Evolutionary conservation across 1,140 invertebrate genomes (phyloP).

Genomic region (Drosophila prosaltans): DNA sequence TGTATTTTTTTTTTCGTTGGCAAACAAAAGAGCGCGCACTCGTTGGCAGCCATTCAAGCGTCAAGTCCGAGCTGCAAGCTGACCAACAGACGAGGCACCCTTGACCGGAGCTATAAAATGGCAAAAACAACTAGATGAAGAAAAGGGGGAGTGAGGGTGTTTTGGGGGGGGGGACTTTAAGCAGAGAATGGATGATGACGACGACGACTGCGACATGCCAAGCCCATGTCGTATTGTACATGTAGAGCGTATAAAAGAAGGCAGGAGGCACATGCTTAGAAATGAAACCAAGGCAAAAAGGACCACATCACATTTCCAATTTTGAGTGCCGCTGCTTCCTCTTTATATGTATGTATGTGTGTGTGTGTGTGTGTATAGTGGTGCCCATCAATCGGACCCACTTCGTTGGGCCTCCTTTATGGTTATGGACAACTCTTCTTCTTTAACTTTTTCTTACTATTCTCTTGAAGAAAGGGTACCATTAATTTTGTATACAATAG

Average conservation of each 20-base stretch:
- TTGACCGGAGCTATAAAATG: conserved; percentile 76
- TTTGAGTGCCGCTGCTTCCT: conserved; percentile 59
- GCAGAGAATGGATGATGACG: conserved; percentile 44
- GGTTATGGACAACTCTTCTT: conserved; percentile 62
- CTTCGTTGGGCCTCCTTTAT: conserved; percentile 68
- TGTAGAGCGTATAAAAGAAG: conserved; percentile 10
- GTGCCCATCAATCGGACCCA: conserved; percentile 67
- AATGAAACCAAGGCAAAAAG: conserved; percentile 11
- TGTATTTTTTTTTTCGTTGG: conserved; percentile 38
- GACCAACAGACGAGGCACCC: conserved; percentile 68
- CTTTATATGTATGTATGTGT: neutral
- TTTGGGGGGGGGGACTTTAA: neutral
- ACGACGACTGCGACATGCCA: conserved; percentile 59
- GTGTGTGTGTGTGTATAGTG: neutral
- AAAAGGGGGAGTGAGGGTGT: neutral
- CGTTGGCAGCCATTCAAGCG: conserved; percentile 80
- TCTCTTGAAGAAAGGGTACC: neutral
- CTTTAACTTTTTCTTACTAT: conserved; percentile 20
- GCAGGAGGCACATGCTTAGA: conserved; percentile 14
- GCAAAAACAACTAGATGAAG: conserved; percentile 26
- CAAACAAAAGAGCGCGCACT: conserved; percentile 73
- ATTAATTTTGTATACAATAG: neutral
- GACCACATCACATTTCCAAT: conserved; percentile 50
- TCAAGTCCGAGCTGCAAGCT: conserved; percentile 68
- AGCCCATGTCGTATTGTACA: conserved; percentile 42